These are phyloP conservation scores for Takifugu bimaculatus DNA, from an alignment of 2,113 vertebrate genomes.

Conservation along the genomic window DNA sequence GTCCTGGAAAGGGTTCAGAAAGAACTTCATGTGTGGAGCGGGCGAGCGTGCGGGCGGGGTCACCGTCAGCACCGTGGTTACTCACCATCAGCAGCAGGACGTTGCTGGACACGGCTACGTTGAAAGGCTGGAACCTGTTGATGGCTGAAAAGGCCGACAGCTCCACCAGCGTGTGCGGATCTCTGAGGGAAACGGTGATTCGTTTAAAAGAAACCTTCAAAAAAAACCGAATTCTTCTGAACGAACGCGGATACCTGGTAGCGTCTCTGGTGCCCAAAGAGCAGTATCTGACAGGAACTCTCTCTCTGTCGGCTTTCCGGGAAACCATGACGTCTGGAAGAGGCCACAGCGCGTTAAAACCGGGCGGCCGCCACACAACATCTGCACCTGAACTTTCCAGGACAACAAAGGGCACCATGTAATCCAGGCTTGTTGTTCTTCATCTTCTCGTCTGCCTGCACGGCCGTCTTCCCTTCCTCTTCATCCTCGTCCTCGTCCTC, in stretches of 20 bases:
- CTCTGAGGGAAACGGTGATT: constrained; percentile 68
- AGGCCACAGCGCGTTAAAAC: not conserved
- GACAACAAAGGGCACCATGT: constrained; percentile 46
- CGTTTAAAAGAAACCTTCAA: too few relatives aligned
- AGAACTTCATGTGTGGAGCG: not conserved
- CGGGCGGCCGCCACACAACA: too few relatives aligned
- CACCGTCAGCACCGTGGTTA: not conserved
- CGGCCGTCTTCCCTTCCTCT: constrained; percentile 76
- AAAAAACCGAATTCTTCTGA: not conserved
- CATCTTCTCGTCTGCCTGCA: constrained; percentile 78
- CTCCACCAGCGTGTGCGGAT: constrained; percentile 90
- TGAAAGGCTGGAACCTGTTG: constrained; percentile 97
- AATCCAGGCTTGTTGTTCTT: constrained; percentile 71
- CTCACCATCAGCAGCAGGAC: constrained; percentile 90
- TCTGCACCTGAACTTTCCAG: not conserved
- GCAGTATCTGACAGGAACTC: constrained; percentile 86
- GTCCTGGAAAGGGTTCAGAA: constrained; percentile 69
- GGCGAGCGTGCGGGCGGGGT: not conserved
- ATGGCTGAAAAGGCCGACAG: constrained; percentile 88
- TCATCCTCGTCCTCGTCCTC: constrained; percentile 95
- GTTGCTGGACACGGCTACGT: constrained; percentile 93
- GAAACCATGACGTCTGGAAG: constrained; percentile 71
- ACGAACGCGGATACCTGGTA: constrained; percentile 76
- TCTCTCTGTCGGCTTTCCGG: constrained; percentile 72
- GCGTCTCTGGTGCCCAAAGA: constrained; percentile 86